Conservation (phyloP, 1,140 invertebrate species). For the Anastrepha ludens region DNA sequence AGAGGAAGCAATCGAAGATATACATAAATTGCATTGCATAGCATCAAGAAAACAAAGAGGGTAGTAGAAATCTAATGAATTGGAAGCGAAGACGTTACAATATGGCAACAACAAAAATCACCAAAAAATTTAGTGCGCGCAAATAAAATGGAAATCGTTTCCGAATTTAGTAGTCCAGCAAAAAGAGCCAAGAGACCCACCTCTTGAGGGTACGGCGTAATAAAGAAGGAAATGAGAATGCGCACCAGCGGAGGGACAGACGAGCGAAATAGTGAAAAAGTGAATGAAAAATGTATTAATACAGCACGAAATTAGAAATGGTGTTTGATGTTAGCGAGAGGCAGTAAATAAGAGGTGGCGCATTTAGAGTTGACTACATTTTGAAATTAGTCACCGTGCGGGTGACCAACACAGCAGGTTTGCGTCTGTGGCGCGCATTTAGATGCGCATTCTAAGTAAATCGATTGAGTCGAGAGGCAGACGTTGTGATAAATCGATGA, state of each 20-base stretch:
- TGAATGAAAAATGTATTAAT: slow-evolving; percentile 4
- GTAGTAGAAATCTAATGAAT: slow-evolving; percentile 33
- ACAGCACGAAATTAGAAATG: neutral
- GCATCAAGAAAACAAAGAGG: neutral
- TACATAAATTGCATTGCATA: neutral
- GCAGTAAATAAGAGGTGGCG: too few relatives aligned
- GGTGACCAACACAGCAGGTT: too few relatives aligned
- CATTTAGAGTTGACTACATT: too few relatives aligned
- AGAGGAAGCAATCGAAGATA: slow-evolving; percentile 48
- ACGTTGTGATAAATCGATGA: too few relatives aligned
- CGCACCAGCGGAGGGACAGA: neutral
- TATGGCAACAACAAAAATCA: neutral
- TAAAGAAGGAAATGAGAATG: neutral
- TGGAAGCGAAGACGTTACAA: neutral
- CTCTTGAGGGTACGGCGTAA: neutral
- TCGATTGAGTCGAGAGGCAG: too few relatives aligned
- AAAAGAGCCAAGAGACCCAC: neutral
- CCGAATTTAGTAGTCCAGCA: neutral
- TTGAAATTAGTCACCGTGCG: too few relatives aligned
- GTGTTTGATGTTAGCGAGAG: neutral
- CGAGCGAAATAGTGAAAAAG: slow-evolving; percentile 5
- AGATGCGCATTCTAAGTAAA: too few relatives aligned
- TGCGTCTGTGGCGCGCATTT: too few relatives aligned
- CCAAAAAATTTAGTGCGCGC: neutral
- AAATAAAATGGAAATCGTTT: slow-evolving; percentile 9